phyloP scores from a whole-genome alignment of 1,140 invertebrate species.

The Pararge aegeria region DNA sequence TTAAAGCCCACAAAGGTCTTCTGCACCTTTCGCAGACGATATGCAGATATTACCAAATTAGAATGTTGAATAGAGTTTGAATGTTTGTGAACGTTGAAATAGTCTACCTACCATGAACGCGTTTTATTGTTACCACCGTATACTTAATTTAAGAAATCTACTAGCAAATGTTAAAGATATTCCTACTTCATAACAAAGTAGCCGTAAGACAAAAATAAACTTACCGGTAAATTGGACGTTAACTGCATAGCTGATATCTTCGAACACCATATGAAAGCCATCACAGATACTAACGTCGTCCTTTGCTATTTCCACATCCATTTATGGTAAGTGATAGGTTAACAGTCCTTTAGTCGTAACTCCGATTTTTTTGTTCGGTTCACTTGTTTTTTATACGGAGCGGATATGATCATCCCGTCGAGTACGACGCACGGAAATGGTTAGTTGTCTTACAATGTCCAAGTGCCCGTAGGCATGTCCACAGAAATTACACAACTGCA shows the following conservation, averaged over 20 bases:
- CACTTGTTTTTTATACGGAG: constrained; percentile 13
- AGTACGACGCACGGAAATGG: constrained; percentile 19
- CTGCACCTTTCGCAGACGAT: too few species aligned
- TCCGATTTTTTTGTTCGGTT: neutral
- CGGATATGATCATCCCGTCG: constrained; percentile 6
- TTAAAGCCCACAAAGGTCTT: too few species aligned
- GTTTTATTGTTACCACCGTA: too few species aligned
- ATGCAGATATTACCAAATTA: too few species aligned
- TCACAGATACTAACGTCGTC: constrained; percentile 54
- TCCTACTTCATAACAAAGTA: neutral
- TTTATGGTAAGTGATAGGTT: constrained; percentile 18
- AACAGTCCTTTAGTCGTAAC: neutral
- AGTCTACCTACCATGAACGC: too few species aligned
- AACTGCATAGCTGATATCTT: constrained; percentile 23
- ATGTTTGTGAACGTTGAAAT: too few species aligned
- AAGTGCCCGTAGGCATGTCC: neutral
- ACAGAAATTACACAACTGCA: neutral
- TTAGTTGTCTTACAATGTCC: constrained; percentile 18
- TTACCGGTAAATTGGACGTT: constrained; percentile 8
- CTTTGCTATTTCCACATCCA: constrained; percentile 55
- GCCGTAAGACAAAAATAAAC: neutral
- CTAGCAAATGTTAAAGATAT: too few species aligned
- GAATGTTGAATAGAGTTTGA: too few species aligned
- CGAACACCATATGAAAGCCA: constrained; percentile 46
- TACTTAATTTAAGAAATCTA: too few species aligned